phyloP scores from a whole-genome alignment of 2,797 vertebrate genomes.

The Enteromius argenteus region DNA sequence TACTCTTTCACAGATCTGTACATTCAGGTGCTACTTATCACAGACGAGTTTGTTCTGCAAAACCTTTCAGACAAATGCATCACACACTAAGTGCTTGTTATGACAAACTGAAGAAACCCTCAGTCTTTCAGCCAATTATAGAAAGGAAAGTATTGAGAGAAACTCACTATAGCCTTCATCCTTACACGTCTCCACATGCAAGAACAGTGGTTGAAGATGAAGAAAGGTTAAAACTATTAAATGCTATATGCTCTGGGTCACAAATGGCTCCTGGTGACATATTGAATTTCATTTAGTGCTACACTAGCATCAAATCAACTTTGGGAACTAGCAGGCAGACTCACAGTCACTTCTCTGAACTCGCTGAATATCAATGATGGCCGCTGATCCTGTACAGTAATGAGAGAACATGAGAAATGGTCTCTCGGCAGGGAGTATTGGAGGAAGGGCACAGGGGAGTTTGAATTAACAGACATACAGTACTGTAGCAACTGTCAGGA shows the following conservation, averaged over 20 bases:
- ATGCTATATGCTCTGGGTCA: conserved; percentile 36
- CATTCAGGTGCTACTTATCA: conserved; percentile 13
- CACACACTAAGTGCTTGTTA: conserved; percentile 30
- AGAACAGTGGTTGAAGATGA: conserved; percentile 10
- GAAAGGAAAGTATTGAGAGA: conserved; percentile 4
- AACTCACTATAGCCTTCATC: conserved; percentile 10
- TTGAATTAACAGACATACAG: conserved; percentile 18
- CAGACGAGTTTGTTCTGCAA: conserved; percentile 5
- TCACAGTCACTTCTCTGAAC: conserved; percentile 29
- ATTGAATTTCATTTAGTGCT: conserved; percentile 55
- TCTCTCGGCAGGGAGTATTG: conserved; percentile 30
- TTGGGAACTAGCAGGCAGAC: conserved; percentile 41
- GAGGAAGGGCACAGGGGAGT: not conserved
- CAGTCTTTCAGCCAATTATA: conserved; percentile 50
- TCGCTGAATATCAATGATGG: conserved; percentile 42
- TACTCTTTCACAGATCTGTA: not conserved
- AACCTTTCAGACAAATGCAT: conserved; percentile 51
- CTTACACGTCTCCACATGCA: not conserved
- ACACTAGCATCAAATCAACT: conserved; percentile 47
- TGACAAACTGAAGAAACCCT: conserved; percentile 51
- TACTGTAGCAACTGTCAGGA: not conserved
- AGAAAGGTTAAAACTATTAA: conserved; percentile 57
- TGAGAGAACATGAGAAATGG: conserved; percentile 49
- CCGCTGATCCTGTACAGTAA: conserved; percentile 36
- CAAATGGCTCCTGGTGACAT: conserved; percentile 58